Evolutionary conservation across 2,797 vertebrate genomes (phyloP).

Genomic region (Bradypodion ventrale): DNA sequence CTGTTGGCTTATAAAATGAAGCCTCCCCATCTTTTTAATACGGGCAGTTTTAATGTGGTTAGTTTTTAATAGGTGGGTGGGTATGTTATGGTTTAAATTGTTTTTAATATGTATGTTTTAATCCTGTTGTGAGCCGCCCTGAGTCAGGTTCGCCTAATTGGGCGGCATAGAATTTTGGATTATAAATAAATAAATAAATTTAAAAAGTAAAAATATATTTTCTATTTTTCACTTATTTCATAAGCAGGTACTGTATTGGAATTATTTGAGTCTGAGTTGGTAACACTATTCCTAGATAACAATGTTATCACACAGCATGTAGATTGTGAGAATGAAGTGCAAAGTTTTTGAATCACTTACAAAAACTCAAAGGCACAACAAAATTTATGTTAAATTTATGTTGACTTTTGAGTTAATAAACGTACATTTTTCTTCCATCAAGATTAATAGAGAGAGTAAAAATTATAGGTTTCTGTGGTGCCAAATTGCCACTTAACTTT

Average conservation of each 20-base stretch:
- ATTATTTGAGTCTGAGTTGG: not conserved
- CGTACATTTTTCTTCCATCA: conserved; percentile 33
- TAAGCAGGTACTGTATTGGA: not conserved
- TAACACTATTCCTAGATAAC: conserved; percentile 9
- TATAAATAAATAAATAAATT: too few species aligned
- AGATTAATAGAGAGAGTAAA: conserved; percentile 20
- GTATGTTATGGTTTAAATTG: too few species aligned
- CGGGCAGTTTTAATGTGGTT: too few species aligned
- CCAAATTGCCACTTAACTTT: conserved; percentile 38
- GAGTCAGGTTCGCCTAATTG: too few species aligned
- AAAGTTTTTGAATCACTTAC: not conserved
- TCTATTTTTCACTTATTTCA: not conserved
- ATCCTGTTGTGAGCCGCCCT: too few species aligned
- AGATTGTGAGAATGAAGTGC: conserved; percentile 1
- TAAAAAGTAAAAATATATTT: not conserved
- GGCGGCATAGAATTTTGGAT: too few species aligned
- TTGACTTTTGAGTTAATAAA: conserved; percentile 38
- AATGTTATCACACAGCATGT: conserved; percentile 25
- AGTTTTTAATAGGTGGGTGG: too few species aligned
- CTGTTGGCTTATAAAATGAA: too few species aligned
- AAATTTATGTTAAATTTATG: conserved; percentile 6
- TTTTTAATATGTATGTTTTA: too few species aligned
- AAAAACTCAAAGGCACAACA: not conserved
- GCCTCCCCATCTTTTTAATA: too few species aligned
- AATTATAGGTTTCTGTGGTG: not conserved